phyloP scores from a whole-genome alignment of 2,888 invertebrate species.

The Prosapia bicincta region DNA sequence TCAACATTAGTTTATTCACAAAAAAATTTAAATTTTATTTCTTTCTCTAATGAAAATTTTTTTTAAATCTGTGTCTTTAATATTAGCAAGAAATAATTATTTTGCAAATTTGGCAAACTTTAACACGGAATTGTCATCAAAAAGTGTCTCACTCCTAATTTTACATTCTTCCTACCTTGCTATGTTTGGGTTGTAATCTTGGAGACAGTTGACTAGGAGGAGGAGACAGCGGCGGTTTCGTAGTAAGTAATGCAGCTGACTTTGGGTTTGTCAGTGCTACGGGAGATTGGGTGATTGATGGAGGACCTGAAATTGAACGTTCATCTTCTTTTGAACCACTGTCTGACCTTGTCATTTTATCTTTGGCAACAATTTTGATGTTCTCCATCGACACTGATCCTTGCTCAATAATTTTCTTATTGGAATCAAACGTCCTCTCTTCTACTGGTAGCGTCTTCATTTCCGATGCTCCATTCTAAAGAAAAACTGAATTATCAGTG shows the following conservation, averaged over 20 bases:
- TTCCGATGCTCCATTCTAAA: neutral
- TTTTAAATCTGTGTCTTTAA: too few relatives aligned
- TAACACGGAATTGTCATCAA: too few relatives aligned
- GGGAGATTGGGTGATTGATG: neutral
- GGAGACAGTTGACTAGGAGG: slow-evolving; percentile 43
- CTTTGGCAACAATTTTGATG: neutral
- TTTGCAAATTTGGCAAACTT: too few relatives aligned
- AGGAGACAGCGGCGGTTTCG: slow-evolving; percentile 63
- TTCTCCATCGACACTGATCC: neutral
- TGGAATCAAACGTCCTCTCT: neutral
- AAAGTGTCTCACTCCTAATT: too few relatives aligned
- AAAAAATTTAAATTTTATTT: too few relatives aligned
- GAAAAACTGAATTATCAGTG: too few relatives aligned
- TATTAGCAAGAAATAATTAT: too few relatives aligned
- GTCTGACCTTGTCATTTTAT: neutral
- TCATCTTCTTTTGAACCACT: neutral
- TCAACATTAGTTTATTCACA: too few relatives aligned
- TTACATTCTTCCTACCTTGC: slow-evolving; percentile 37
- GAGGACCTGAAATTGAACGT: neutral
- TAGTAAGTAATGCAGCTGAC: slow-evolving; percentile 40
- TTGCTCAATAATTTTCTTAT: neutral
- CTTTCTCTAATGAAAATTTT: too few relatives aligned
- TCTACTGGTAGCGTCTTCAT: neutral
- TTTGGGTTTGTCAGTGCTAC: neutral
- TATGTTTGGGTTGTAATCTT: slow-evolving; percentile 44